Evolutionary conservation across 2,888 invertebrate genomes (phyloP), one percentile per base, ranked within the genome.

Genomic region (Ischnura elegans): DNA sequence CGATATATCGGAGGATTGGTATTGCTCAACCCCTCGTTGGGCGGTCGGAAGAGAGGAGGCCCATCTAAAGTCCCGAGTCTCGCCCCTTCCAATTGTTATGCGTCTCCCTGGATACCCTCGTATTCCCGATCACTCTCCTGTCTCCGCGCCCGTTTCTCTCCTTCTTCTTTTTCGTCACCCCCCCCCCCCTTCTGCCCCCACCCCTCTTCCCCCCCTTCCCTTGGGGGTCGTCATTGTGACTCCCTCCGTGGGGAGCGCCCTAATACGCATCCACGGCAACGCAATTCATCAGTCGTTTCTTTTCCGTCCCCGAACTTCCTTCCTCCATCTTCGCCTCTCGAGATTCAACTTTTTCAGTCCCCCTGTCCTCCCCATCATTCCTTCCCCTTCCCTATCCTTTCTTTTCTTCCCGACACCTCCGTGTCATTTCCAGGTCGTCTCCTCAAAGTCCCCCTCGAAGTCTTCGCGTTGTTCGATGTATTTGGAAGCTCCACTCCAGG

Each of bases 211-310:
- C 66, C 29, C 29, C 76, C 10, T 36, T 13, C 8, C n/a, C n/a
- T n/a, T n/a, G n/a, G n/a, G n/a, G n/a, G n/a, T n/a, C n/a, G n/a
- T n/a, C n/a, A n/a, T n/a, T n/a, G n/a, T n/a, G n/a, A n/a, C n/a
- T n/a, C n/a, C 25, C 10, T 76, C 29, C 76, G 10, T 36, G n/a
- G 76, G 76, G 76, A 36, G 36, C 76, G 3, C 76, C 76, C 36
- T 76, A 76, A 76, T 76, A 76, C 76, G 25, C 76, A 76, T 76
- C 76, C 76, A 76, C 76, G 76, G 76, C 76, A 76, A 76, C 76
- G 76, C 76, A 76, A 76, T 76, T 76, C 76, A 76, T 76, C 76
- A 76, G 76, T 36, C 76, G 10, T 76, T 76, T 76, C 76, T 36
- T 76, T 36, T 1, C 76, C n/a, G 29, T 36, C 36, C 36, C 36